Conservation (phyloP, 2,113 vertebrate genomes). For the Xerus inauris region DNA sequence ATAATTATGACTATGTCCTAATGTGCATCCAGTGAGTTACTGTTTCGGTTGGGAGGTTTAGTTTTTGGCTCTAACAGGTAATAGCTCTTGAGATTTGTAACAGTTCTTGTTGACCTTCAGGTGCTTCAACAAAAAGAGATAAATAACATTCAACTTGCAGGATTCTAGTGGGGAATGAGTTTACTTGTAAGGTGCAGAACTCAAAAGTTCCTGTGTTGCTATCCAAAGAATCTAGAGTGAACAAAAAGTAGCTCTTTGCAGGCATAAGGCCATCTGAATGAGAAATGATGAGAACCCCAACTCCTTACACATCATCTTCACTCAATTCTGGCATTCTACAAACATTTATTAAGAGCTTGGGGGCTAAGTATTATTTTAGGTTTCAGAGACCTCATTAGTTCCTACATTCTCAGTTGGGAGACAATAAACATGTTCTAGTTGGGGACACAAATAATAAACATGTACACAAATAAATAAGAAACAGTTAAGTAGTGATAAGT, state of each 20-base stretch:
- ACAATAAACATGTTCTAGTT: background rate
- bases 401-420: background rate
- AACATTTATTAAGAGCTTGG: background rate
- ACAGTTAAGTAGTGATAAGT: conserved; percentile 9
- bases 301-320: background rate
- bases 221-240: conserved; percentile 20
- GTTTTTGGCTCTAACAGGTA: background rate
- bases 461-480: background rate
- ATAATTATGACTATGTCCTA: conserved; percentile 16
- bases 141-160: background rate
- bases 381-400: background rate
- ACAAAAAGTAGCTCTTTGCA: background rate
- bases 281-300: background rate
- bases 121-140: background rate
- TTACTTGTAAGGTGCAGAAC: background rate
- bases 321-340: background rate
- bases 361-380: conserved; percentile 23
- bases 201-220: conserved; percentile 45
- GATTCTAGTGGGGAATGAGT: background rate
- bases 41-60: conserved; percentile 24
- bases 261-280: background rate
- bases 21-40: conserved; percentile 22
- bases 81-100: conserved; percentile 22
- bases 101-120: background rate
- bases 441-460: background rate